phyloP scores from a whole-genome alignment of 2,888 invertebrate species.

The Theretra japonica region DNA sequence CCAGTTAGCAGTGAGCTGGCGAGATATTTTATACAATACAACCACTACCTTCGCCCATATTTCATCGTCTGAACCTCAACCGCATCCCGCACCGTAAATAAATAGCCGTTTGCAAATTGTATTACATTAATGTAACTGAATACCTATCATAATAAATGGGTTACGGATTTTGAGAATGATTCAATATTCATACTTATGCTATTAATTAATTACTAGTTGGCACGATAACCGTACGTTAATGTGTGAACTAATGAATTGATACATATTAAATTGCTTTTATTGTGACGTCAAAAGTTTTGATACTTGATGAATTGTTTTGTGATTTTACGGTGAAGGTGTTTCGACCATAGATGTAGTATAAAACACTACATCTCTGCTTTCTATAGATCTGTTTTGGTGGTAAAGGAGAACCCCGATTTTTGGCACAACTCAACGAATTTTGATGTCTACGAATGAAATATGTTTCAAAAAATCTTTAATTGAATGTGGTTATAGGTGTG shows the following conservation, averaged over 20 bases:
- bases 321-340: no score
- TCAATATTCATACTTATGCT: conserved; percentile 11
- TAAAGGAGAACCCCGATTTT: no score
- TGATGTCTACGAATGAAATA: no score
- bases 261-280: not conserved
- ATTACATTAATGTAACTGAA: conserved; percentile 44
- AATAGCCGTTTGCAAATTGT: conserved; percentile 48
- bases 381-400: no score
- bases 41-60: conserved; percentile 51
- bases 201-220: conserved; percentile 14
- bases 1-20: conserved; percentile 17
- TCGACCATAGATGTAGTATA: no score
- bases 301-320: no score
- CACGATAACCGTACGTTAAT: not conserved
- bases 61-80: conserved; percentile 48
- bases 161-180: conserved; percentile 18
- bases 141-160: conserved; percentile 15
- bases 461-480: no score
- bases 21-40: conserved; percentile 27
- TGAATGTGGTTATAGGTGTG: no score
- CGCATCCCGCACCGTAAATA: conserved; percentile 47
- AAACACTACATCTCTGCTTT: no score
- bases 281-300: not conserved
- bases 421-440: no score
- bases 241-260: conserved; percentile 6